Evolutionary conservation across 1,140 invertebrate genomes (phyloP).

Genomic region (Bombus waltoni): DNA sequence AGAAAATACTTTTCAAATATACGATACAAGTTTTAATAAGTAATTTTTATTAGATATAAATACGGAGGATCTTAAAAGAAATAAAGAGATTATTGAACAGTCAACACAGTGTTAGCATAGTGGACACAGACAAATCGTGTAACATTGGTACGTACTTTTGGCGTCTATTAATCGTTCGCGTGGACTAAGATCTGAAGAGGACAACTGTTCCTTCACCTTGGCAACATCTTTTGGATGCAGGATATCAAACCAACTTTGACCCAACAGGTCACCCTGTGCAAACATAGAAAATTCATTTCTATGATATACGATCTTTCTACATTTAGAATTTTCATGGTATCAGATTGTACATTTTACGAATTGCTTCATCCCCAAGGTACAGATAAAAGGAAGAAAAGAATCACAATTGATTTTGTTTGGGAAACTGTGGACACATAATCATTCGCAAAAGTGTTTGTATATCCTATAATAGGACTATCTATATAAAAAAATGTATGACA

Average conservation of each 20-base stretch:
- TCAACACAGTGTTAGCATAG: neutral
- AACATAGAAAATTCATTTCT: neutral
- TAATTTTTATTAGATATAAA: too few species aligned
- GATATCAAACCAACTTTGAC: constrained; percentile 97
- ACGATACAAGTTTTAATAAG: too few species aligned
- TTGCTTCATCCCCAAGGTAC: neutral
- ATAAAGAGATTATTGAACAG: neutral
- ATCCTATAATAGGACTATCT: neutral
- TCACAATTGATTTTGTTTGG: neutral
- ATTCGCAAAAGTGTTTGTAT: neutral
- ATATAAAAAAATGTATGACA: too few species aligned
- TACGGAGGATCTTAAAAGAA: neutral
- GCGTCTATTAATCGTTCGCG: constrained; percentile 95
- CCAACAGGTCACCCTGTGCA: constrained; percentile 91
- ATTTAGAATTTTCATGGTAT: neutral
- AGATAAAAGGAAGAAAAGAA: neutral
- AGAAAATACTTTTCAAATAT: too few species aligned
- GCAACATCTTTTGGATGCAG: constrained; percentile 97
- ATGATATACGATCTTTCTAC: neutral
- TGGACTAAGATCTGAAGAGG: constrained; percentile 94
- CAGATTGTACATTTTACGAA: too few species aligned
- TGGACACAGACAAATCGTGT: neutral
- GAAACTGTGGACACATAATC: neutral
- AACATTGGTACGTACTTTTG: constrained; percentile 88
- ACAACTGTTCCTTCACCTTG: constrained; percentile 97